phyloP scores from a whole-genome alignment of 2,888 invertebrate species.

The Itoplectis maculator region DNA sequence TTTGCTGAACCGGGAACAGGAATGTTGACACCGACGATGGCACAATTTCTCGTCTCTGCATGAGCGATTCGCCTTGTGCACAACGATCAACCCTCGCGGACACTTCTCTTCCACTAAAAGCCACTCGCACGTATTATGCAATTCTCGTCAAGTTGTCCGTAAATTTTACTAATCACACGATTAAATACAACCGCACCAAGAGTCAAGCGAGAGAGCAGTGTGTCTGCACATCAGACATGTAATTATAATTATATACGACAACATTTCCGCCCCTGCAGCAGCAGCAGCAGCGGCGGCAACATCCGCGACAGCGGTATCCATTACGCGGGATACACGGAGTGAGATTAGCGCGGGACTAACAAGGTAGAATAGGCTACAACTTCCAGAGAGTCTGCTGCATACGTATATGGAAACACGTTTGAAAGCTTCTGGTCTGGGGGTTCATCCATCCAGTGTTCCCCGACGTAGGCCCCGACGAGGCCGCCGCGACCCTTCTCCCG shows the following conservation, averaged over 20 bases:
- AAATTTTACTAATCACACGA: neutral
- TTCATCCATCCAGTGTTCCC: slow-evolving; percentile 49
- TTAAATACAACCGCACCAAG: neutral
- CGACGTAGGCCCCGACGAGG: slow-evolving; percentile 15
- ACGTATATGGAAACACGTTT: slow-evolving; percentile 8
- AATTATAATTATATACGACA: slow-evolving; percentile 13
- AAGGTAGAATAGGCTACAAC: slow-evolving; percentile 14
- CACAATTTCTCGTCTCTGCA: slow-evolving; percentile 46
- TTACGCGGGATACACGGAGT: slow-evolving; percentile 4
- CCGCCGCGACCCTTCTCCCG: too few relatives aligned
- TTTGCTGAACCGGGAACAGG: slow-evolving; percentile 56
- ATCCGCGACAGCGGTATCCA: neutral
- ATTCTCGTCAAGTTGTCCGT: slow-evolving; percentile 17
- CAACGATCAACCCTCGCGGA: slow-evolving; percentile 53
- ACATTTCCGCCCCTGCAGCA: neutral
- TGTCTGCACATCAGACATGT: slow-evolving; percentile 1
- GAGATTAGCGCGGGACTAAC: slow-evolving; percentile 20
- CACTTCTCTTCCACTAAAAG: slow-evolving; percentile 18
- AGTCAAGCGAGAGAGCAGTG: neutral
- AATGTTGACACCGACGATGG: slow-evolving; percentile 66
- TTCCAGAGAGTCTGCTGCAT: neutral
- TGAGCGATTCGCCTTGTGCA: slow-evolving; percentile 41
- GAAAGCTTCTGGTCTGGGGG: slow-evolving; percentile 10
- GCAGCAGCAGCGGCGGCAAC: neutral
- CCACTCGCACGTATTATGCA: slow-evolving; percentile 10